Evolutionary conservation across 2,113 vertebrate species (phyloP), one percentile per base, ranked within the genome.

Genomic region (Ceratotherium simum): DNA sequence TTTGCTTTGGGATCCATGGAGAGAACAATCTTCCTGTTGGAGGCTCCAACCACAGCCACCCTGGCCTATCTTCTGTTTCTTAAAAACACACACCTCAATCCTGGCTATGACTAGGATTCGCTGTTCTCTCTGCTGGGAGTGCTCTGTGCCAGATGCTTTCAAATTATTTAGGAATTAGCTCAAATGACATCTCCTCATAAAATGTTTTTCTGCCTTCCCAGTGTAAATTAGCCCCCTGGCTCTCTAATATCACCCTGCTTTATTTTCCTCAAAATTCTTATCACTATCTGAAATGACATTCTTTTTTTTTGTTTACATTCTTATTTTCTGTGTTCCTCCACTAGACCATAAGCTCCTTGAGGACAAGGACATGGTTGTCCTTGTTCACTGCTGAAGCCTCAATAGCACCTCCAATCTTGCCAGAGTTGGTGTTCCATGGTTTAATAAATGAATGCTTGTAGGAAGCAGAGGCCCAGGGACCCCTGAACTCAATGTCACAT

Each of bases 121-220:
- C 23, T 89, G 27, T 64, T 95, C 36, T 58, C 31, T 73, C 23
- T 70, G 36, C 80, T 79, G 29, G 27, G 54, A 54, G 78, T 23
- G 14, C 42, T 70, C 48, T 56, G 8, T 69, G 18, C 21, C 3
- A 79, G 56, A 82, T 42, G 51, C 70, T 92, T 87, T 86, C 23
- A 46, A 84, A 73, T 65, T 31, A n/a, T 29, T 84, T 62, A 92
- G n/a, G 62, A 94, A 58, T 72, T 65, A 86, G 23, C 23, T 97
- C 36, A 93, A 72, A 82, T 75, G 48, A 39, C 20, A 79, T 18
- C 8, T 48, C 5, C 8, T 92, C 29, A 23, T 5, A 56, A 27
- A 73, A 54, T 20, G 14, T 75, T 75, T 95, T 90, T 16, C 48
- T 84, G 76, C 76, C 4, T 54, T 23, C 31, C 56, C 18, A 54